Evolutionary conservation across 2,113 vertebrate species (phyloP), one percentile per base, ranked within the genome.

Genomic region (Stomatorhinus ivindoensis): DNA sequence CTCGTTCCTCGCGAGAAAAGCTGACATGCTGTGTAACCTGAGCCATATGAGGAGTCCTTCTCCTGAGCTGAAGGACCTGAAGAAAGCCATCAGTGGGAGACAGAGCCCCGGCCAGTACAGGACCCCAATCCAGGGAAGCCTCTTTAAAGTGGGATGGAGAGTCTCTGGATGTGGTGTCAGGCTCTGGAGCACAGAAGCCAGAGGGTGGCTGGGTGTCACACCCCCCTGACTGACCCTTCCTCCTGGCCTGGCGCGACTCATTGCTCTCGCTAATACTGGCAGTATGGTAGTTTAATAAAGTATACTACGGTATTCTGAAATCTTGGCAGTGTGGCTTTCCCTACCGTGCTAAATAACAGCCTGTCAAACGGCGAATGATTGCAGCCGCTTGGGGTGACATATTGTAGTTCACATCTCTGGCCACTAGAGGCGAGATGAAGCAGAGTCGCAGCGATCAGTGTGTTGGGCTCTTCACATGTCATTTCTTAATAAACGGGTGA

Each of bases 171-270:
- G 89, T 27, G 73, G 46, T n/a, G 46, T 46, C 55, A 27, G 84
- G 24, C 13, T 31, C 9, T 15, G 19, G 13, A 69, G 44, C n/a
- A 9, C 83, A 35, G 39, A 73, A 19, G 0, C 31, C 0, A 0
- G 73, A 19, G 73, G 35, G 55, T 11, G 19, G 1, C 11, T 48
- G 27, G 15, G 5, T 39, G 35, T 76, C 15, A 76, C 13, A 17
- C 13, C 4, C 31, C 31, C 31, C 31, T 17, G 93, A 61, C 65
- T 35, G 89, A 90, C 87, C 69, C 53, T 89, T 93, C 94, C 93
- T 94, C 94, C 90, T 92, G 88, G 31, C 46, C 50, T 27, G 87
- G 39, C 31, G 2, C 21, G 15, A 5, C 15, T 80, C 11, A 39
- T 5, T 76, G 69, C 3, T 39, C 69, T 39, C 2, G 13, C 27